phyloP scores from a whole-genome alignment of 2,888 invertebrate genomes.

The Andricus curvator region DNA sequence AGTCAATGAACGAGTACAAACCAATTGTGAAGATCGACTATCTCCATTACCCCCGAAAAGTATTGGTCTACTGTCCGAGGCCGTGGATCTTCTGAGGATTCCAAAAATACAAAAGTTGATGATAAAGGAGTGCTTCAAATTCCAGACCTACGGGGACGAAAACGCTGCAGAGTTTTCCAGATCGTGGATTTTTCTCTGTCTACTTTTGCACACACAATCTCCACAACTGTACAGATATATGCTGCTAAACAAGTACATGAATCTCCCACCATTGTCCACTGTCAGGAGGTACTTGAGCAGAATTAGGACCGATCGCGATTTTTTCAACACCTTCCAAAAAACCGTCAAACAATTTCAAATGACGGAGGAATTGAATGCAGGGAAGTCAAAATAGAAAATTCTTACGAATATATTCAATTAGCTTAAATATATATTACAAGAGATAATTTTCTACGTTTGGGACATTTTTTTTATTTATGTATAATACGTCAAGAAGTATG shows the following conservation, averaged over 20 bases:
- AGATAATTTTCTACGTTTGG: not conserved
- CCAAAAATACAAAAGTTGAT: constrained; percentile 67
- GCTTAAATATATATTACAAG: not conserved
- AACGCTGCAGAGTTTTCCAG: constrained; percentile 60
- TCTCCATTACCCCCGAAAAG: constrained; percentile 18
- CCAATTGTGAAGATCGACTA: not conserved
- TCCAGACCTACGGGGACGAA: constrained; percentile 48
- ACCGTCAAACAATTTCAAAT: constrained; percentile 62
- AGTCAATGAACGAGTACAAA: not conserved
- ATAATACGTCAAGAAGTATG: not conserved
- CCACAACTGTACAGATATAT: constrained; percentile 66
- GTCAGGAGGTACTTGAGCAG: constrained; percentile 64
- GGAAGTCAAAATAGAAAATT: constrained; percentile 1
- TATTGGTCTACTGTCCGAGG: constrained; percentile 42
- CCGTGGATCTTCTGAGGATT: constrained; percentile 60
- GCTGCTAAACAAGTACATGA: constrained; percentile 64
- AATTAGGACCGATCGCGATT: constrained; percentile 65
- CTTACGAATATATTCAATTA: constrained; percentile 30
- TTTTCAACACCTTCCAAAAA: constrained; percentile 64
- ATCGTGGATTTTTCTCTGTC: constrained; percentile 66
- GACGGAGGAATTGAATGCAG: not conserved
- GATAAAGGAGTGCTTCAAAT: constrained; percentile 65
- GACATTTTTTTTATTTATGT: constrained; percentile 8
- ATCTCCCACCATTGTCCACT: constrained; percentile 61
- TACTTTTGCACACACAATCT: constrained; percentile 66